Base-by-base conservation (phyloP, 2,797 vertebrate genomes). In the Sebastes variabilis region DNA sequence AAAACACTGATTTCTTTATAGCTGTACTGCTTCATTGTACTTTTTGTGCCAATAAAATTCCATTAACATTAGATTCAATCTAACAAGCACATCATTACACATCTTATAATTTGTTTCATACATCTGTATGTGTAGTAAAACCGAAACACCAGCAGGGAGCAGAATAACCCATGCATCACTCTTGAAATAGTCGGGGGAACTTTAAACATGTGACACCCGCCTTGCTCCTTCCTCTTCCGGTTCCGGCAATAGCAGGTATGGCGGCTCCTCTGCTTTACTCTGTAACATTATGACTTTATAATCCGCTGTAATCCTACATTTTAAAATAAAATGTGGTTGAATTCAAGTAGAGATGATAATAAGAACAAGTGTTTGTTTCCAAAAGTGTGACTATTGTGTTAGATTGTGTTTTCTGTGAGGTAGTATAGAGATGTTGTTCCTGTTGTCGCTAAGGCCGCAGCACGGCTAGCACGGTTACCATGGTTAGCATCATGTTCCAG, bases 171-270 rank as follows among this genome's bases (percentile, higher is more conserved):
- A 14, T 1, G 6, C 6, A 16, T 30, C 22, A 5, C 46, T 22
- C 6, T 8, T 3, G 8, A 29, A 38, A 11, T 1, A 9, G 2
- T 22, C 11, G 61, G 56, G 52, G 55, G 22, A 13, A 2, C 79
- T 93, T 94, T 87, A 94, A 52, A 91, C 73, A 58, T 90, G 75
- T 70, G 14, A 85, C 83, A 24, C 71, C 73, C 20, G 24, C 72
- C 9, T 1, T 1, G 0, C 0, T 62, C 46, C 93, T 94, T 96
- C 94, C 96, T 96, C 93, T 96, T 96, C 96, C 96, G 95, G 94
- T 94, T 89, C 76, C 89, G 89, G 91, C 85, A 75, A 91, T 14
- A 92, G 58, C 93, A 95, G 96, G 96, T 96, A 96, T 95, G 96
- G 94, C 81, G 82, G 79, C 67, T 7, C 3, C 3, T 2, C 4